Evolutionary conservation across 2,888 invertebrate genomes (phyloP), one percentile per base, ranked within the genome.

Genomic region (Hypena proboscidalis): DNA sequence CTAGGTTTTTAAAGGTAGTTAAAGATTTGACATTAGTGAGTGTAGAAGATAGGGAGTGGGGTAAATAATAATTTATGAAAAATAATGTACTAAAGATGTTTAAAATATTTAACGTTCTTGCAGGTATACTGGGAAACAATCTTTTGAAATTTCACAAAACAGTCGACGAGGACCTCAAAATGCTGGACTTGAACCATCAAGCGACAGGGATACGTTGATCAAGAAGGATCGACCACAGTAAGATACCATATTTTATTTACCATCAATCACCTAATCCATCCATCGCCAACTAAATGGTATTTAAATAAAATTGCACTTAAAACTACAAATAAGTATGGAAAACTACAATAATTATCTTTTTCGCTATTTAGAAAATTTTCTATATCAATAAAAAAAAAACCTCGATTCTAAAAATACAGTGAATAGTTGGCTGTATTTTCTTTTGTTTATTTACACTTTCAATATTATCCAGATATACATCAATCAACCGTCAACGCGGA

Each of bases 401-500:
- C n/a, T n/a, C n/a, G n/a, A n/a, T n/a, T n/a, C n/a, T n/a, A n/a
- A n/a, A n/a, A n/a, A n/a, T n/a, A n/a, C n/a, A n/a, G n/a, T n/a
- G n/a, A n/a, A n/a, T n/a, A n/a, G n/a, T n/a, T n/a, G n/a, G n/a
- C n/a, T n/a, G n/a, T n/a, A n/a, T n/a, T n/a, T n/a, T n/a, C n/a
- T n/a, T n/a, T n/a, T 17, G n/a, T 8, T 5, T 4, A 17, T 17
- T 4, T 5, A 4, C 17, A 17, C 17, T 17, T 21, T 21, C 13
- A 15, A 32, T 30, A 29, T 55, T 19, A 37, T 60, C 39, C 50
- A 93, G 92, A 58, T 93, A 93, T 63, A 92, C 92, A 1, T 92
- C 93, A 0, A 92, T 94, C 14, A 92, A 93, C 53, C 90, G 94
- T 29, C 93, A 94, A 53, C 92, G 93, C 15, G 91, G 93, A 0